These are phyloP conservation scores for Pogonophryne albipinna DNA, from an alignment of 2,797 vertebrate genomes.

Conservation along the genomic window DNA sequence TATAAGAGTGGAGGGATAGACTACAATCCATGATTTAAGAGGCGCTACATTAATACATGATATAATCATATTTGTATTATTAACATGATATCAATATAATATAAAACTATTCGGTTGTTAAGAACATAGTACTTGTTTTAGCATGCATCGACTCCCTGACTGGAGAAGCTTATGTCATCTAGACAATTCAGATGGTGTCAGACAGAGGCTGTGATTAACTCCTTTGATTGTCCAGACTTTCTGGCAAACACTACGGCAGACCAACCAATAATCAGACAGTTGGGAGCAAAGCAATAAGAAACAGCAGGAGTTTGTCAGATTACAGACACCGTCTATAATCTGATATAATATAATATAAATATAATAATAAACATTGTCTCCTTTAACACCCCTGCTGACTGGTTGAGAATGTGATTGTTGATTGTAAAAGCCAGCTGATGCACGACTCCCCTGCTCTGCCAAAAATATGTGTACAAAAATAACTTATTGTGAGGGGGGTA, in stretches of 20 bases:
- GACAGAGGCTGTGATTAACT: constrained; percentile 3
- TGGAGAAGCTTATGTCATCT: neutral
- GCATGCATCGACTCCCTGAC: neutral
- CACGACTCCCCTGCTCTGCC: neutral
- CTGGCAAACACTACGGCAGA: neutral
- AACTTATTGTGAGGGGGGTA: neutral
- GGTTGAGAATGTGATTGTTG: constrained; percentile 26
- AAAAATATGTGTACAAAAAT: constrained; percentile 2
- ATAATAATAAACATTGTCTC: neutral
- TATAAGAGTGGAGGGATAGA: too few species aligned
- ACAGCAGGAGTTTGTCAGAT: constrained; percentile 15
- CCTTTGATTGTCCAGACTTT: constrained; percentile 5
- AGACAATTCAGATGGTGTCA: constrained; percentile 6
- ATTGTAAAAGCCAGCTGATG: constrained; percentile 16
- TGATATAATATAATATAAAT: too few species aligned
- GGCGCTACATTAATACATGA: too few species aligned
- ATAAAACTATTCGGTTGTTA: neutral
- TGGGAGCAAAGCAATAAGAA: neutral
- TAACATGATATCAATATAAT: too few species aligned
- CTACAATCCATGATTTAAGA: too few species aligned
- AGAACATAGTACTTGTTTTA: neutral
- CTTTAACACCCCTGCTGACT: constrained; percentile 15
- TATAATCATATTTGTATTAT: too few species aligned
- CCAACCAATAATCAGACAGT: constrained; percentile 11
- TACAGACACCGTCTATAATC: neutral